phyloP scores from a whole-genome alignment of 2,113 vertebrate genomes.

The Oxyruncus cristatus region DNA sequence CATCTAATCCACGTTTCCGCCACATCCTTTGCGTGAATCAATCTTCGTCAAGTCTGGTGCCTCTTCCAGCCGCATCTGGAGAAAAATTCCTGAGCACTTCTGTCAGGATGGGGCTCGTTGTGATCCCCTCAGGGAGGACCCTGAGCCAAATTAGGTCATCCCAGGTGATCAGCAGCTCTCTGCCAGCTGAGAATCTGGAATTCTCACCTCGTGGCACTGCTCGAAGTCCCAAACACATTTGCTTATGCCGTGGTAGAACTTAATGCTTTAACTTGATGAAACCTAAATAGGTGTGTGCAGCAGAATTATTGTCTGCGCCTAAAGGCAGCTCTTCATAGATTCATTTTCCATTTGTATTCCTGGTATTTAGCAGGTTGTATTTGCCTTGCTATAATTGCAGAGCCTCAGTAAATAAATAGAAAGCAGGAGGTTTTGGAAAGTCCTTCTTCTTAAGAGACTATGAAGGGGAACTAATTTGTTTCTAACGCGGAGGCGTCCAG shows the following conservation, averaged over 20 bases:
- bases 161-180: background rate
- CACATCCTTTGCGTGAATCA: background rate
- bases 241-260: background rate
- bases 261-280: background rate
- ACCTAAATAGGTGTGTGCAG: background rate
- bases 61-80: background rate
- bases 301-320: background rate
- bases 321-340: background rate
- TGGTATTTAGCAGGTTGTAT: background rate
- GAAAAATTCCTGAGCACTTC: background rate
- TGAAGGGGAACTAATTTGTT: background rate
- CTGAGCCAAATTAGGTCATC: background rate
- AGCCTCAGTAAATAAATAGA: background rate
- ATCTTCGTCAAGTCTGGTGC: background rate
- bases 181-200: background rate
- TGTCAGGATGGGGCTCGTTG: background rate
- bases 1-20: background rate
- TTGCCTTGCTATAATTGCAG: background rate
- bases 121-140: accelerated
- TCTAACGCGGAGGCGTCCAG: background rate
- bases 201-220: background rate
- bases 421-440: background rate
- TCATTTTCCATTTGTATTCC: background rate
- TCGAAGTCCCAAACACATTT: background rate
- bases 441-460: background rate